Evolutionary conservation across 2,113 vertebrate genomes (phyloP), one percentile per base, ranked within the genome.

Genomic region (Amblyornis subalaris): DNA sequence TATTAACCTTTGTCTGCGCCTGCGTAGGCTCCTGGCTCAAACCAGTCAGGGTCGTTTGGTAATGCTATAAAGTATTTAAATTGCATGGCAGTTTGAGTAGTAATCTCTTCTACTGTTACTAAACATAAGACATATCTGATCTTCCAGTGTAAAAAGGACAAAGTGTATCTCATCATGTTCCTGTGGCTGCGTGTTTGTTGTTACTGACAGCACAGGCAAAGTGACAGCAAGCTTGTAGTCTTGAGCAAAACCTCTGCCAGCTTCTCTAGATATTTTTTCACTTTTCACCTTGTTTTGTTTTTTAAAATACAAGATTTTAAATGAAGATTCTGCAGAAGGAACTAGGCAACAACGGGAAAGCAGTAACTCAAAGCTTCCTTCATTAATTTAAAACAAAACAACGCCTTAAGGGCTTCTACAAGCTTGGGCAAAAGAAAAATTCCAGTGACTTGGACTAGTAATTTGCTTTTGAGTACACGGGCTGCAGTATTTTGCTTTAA

Each of bases 341-440:
- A 16, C 14, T 53, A 50, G 79, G 81, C 77, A 94, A 12, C 77
- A 89, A 26, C 4, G 9, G 70, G 76, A 78, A 69, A 88, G 35
- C 81, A 82, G 40, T 48, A 72, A 89, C 58, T 85, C 61, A 65
- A 67, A 90, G 31, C 47, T 79, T 94, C 76, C 65, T 54, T 74
- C 24, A 0, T 86, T 86, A 87, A 78, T 87, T 75, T 54, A 38
- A 77, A 76, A 61, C 47, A 80, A 84, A 74, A 85, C 36, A 80
- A 55, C 0, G 18, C 77, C 71, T 89, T 58, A 36, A 83, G 74
- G 94, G 78, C 71, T 94, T 89, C 60, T 83, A 11, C 93, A 89
- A 55, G 88, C 47, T 44, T 67, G 81, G 89, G 91, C 87, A 93
- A 89, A 94, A 65, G 36, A 40, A 73, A 78, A 88, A 85, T 76